Percentiles rank a stretch among this genome's conserved stretches.
These are phyloP conservation scores for Emmelina monodactyla DNA, from an alignment of 2,888 invertebrate species.

Conservation along the genomic window DNA sequence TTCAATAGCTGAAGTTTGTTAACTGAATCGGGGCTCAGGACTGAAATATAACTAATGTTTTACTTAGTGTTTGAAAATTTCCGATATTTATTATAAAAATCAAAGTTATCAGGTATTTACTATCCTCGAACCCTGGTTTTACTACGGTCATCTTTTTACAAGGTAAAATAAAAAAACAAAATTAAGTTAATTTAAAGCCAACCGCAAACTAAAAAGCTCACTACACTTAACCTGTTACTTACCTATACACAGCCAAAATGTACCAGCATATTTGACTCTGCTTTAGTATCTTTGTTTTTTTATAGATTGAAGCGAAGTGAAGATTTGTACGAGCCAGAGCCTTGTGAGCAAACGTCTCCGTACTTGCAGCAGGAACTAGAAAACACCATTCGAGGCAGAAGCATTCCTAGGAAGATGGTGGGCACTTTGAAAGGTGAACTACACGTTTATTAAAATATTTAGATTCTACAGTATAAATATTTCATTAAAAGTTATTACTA, in stretches of 20 bases:
- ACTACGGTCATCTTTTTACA: no score
- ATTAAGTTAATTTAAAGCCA: no score
- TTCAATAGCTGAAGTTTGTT: background rate
- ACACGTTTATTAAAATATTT: no score
- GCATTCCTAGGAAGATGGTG: conserved; percentile 36
- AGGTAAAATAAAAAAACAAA: no score
- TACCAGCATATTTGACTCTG: background rate
- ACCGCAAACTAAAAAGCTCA: no score
- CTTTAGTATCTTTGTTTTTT: conserved; percentile 1
- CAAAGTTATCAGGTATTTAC: no score
- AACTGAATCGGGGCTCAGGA: background rate
- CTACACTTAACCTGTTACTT: no score
- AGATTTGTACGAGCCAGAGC: conserved; percentile 21
- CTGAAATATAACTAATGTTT: background rate
- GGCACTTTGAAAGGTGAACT: conserved; percentile 37
- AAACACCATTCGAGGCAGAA: conserved; percentile 29
- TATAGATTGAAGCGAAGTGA: conserved; percentile 32
- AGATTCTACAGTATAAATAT: no score
- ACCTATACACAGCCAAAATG: background rate
- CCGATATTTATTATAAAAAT: no score
- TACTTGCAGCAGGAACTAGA: conserved; percentile 33
- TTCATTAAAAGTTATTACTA: no score
- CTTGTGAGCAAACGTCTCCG: conserved; percentile 26
- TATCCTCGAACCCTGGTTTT: no score
- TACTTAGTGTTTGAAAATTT: background rate